These are phyloP conservation scores for Lepidotrigona ventralis DNA, from an alignment of 1,140 invertebrate genomes.

Conservation along the genomic window DNA sequence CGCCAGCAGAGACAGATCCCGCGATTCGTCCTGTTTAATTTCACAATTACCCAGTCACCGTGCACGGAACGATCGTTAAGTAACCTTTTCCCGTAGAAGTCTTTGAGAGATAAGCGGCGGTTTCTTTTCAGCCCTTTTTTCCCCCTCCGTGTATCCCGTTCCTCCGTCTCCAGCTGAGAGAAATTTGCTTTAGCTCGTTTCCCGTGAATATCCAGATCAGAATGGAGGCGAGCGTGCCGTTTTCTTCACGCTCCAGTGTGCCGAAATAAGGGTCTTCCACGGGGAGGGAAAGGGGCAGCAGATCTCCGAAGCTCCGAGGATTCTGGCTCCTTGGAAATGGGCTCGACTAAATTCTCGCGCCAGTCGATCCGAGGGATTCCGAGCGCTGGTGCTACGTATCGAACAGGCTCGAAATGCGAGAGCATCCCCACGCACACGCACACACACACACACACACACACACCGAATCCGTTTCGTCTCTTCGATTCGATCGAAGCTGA, in stretches of 20 bases:
- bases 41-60: conserved; percentile 16
- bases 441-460: not conserved
- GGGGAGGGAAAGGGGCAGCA: not conserved
- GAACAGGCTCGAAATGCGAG: not conserved
- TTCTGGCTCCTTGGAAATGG: conserved; percentile 48
- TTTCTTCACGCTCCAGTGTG: conserved; percentile 64
- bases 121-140: not conserved
- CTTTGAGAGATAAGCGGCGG: conserved; percentile 21
- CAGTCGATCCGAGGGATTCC: conserved; percentile 37
- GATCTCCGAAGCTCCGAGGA: conserved; percentile 35
- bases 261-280: conserved; percentile 64
- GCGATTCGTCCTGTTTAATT: conserved; percentile 6
- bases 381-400: not conserved
- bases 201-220: conserved; percentile 42
- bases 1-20: not conserved
- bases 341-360: conserved; percentile 67
- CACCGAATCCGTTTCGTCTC: conserved; percentile 7
- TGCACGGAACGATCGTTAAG: conserved; percentile 15
- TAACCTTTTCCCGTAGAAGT: not conserved
- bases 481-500: conserved; percentile 16
- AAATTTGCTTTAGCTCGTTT: conserved; percentile 48
- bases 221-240: conserved; percentile 34
- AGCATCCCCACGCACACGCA: not conserved
- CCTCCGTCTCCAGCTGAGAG: conserved; percentile 13
- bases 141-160: not conserved